phyloP scores from a whole-genome alignment of 2,797 vertebrate species.

The Urocyon cinereoargenteus region DNA sequence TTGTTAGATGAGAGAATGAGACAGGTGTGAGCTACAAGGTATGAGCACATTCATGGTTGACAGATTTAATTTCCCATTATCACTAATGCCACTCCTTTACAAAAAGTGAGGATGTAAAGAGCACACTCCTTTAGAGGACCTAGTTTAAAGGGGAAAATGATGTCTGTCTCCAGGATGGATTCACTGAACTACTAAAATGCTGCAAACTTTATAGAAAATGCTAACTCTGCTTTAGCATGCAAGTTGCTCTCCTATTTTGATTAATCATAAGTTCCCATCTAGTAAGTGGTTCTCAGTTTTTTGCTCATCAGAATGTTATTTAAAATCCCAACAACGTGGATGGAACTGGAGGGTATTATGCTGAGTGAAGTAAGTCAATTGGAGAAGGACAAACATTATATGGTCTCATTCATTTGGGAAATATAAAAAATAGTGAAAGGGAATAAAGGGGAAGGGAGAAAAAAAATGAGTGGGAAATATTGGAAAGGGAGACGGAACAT shows the following conservation, averaged over 20 bases:
- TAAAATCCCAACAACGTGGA: background rate
- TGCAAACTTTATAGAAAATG: slow-evolving; percentile 43
- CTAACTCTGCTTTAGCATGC: background rate
- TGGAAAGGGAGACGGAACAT: no score
- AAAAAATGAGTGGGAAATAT: no score
- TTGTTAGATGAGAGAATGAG: slow-evolving; percentile 67
- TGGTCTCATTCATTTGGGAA: no score
- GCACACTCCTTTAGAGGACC: background rate
- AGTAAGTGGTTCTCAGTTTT: background rate
- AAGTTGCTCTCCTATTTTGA: slow-evolving; percentile 37
- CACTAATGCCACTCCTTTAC: background rate
- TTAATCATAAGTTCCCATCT: slow-evolving; percentile 20
- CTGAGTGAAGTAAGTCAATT: no score
- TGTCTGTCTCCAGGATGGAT: background rate
- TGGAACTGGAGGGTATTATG: no score
- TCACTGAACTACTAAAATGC: background rate
- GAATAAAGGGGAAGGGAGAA: no score
- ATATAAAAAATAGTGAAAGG: no score
- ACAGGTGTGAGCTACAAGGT: slow-evolving; percentile 42
- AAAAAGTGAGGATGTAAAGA: slow-evolving; percentile 36
- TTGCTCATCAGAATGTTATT: background rate
- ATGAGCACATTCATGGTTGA: slow-evolving; percentile 37
- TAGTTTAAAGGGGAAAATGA: slow-evolving; percentile 10
- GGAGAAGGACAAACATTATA: no score
- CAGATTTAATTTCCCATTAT: slow-evolving; percentile 47